Percentiles rank a stretch among this genome's conserved stretches.
phyloP scores from a whole-genome alignment of 2,113 vertebrate genomes.

The Porphyrio hochstetteri region DNA sequence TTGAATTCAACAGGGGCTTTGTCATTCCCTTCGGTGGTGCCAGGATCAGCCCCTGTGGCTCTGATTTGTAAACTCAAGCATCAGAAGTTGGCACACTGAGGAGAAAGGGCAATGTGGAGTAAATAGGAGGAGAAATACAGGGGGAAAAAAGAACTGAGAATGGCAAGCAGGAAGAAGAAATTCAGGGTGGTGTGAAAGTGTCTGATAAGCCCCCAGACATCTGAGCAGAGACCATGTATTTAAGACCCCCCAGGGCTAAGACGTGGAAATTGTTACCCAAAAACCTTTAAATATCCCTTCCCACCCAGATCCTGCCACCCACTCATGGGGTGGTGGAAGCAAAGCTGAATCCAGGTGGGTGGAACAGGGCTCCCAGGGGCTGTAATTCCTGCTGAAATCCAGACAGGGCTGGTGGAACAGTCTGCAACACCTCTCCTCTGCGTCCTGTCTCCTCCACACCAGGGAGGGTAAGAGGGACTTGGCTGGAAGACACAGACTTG shows the following conservation, averaged over 20 bases:
- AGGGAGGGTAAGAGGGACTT: background rate
- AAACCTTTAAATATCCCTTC: background rate
- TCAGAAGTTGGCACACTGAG: fast-evolving
- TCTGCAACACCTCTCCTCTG: background rate
- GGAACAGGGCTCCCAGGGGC: background rate
- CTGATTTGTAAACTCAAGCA: background rate
- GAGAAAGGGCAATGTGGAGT: background rate
- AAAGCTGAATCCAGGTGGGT: background rate
- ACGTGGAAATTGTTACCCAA: background rate
- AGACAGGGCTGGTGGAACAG: background rate
- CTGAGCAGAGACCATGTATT: background rate
- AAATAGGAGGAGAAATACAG: background rate
- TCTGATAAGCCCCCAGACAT: background rate
- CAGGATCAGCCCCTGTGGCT: background rate
- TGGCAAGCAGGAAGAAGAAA: background rate
- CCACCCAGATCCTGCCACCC: background rate
- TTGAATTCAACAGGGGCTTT: background rate
- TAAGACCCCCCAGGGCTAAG: background rate
- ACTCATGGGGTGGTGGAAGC: background rate
- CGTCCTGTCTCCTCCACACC: background rate
- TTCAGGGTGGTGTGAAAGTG: background rate
- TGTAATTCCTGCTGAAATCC: background rate
- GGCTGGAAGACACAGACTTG: background rate
- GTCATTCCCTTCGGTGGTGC: fast-evolving
- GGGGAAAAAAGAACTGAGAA: background rate